phyloP scores from a whole-genome alignment of 2,113 vertebrate species.

The Bombycilla garrulus region DNA sequence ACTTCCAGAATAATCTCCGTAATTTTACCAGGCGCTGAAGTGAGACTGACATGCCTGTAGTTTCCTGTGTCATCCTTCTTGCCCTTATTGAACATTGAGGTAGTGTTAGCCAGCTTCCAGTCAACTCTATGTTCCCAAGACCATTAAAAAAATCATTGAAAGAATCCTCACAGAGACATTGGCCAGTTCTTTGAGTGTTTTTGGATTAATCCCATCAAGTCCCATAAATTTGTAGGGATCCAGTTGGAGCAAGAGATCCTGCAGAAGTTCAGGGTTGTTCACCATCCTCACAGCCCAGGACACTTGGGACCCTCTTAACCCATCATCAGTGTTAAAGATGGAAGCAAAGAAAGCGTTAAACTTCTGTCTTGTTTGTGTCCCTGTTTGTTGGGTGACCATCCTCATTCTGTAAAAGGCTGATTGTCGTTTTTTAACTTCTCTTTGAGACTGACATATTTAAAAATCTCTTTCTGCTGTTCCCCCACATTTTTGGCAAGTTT shows the following conservation, averaged over 20 bases:
- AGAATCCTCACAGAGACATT: background rate
- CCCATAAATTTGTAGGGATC: background rate
- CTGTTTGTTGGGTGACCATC: background rate
- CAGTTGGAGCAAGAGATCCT: background rate
- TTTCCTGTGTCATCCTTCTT: background rate
- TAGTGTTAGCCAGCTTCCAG: background rate
- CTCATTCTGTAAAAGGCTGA: background rate
- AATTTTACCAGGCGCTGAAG: background rate
- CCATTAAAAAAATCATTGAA: background rate
- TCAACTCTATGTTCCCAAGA: background rate
- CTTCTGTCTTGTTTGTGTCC: background rate
- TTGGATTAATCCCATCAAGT: background rate
- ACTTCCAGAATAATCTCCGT: background rate
- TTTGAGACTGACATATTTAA: background rate
- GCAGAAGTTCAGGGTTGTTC: background rate
- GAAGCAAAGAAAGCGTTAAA: background rate
- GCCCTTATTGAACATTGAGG: background rate
- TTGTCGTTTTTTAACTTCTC: background rate
- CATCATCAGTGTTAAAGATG: background rate
- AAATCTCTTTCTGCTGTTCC: background rate
- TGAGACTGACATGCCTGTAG: background rate
- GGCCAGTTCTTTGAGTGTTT: background rate
- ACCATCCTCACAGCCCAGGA: background rate
- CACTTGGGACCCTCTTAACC: background rate
- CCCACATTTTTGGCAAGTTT: background rate